Conservation (phyloP, 2,113 vertebrate species). For the Diadophis punctatus region DNA sequence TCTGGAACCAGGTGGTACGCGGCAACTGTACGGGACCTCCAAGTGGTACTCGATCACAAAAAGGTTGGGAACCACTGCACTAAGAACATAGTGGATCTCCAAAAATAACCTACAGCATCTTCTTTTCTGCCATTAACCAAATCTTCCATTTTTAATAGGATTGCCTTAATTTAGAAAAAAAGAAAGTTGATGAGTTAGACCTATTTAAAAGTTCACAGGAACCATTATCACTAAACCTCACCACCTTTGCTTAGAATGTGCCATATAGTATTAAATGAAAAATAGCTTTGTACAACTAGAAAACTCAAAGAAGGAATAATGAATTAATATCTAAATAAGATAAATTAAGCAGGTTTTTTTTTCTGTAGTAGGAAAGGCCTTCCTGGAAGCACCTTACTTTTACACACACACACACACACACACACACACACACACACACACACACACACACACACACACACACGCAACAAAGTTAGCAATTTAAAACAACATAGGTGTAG, state of each 20-base stretch:
- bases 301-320: neutral
- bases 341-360: neutral
- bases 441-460: neutral
- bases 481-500: neutral
- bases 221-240: neutral
- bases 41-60: no score
- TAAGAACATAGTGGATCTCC: neutral
- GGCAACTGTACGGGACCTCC: no score
- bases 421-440: neutral
- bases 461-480: neutral
- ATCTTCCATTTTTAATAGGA: neutral
- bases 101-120: neutral
- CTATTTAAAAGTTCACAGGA: neutral
- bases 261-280: neutral
- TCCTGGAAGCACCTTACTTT: neutral
- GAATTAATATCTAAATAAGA: neutral
- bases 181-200: neutral
- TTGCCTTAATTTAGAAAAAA: neutral
- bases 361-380: neutral
- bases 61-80: no score
- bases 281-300: neutral
- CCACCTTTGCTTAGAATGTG: neutral
- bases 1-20: no score
- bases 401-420: neutral
- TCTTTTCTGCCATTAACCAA: neutral